phyloP scores from a whole-genome alignment of 1,140 invertebrate species.

The Eumaeus atala region DNA sequence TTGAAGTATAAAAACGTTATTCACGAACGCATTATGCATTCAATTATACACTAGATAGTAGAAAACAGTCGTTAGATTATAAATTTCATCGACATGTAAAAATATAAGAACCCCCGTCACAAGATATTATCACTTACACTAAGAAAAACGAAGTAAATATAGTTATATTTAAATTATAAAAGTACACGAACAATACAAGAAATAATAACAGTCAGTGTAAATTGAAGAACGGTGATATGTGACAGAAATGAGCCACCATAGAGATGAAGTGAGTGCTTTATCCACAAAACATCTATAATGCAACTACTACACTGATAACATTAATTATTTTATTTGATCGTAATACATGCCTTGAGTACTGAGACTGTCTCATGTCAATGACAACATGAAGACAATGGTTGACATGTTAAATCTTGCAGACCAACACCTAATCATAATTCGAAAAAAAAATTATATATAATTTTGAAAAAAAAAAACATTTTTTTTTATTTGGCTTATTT shows the following conservation, averaged over 20 bases:
- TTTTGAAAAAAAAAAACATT: no score
- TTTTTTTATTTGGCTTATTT: no score
- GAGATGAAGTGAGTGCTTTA: conserved; percentile 35
- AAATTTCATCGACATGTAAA: conserved; percentile 3
- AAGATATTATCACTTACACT: no score
- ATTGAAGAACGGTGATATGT: conserved; percentile 33
- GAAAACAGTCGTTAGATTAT: background rate
- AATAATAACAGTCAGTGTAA: conserved; percentile 15
- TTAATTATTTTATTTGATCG: conserved; percentile 25
- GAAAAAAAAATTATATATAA: no score
- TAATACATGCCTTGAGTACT: conserved; percentile 26
- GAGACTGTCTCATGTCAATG: conserved; percentile 20
- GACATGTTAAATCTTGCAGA: no score
- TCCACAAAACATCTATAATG: conserved; percentile 43
- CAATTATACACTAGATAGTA: conserved; percentile 7
- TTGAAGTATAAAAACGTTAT: conserved; percentile 6
- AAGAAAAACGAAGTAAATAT: background rate
- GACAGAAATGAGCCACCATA: conserved; percentile 27
- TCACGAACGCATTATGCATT: conserved; percentile 2
- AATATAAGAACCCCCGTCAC: background rate
- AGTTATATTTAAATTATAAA: conserved; percentile 2
- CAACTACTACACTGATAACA: conserved; percentile 49
- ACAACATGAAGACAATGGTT: no score
- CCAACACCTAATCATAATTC: no score
- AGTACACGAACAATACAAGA: no score